Evolutionary conservation across 2,888 invertebrate species (phyloP).

Genomic region (Meteorus colon): DNA sequence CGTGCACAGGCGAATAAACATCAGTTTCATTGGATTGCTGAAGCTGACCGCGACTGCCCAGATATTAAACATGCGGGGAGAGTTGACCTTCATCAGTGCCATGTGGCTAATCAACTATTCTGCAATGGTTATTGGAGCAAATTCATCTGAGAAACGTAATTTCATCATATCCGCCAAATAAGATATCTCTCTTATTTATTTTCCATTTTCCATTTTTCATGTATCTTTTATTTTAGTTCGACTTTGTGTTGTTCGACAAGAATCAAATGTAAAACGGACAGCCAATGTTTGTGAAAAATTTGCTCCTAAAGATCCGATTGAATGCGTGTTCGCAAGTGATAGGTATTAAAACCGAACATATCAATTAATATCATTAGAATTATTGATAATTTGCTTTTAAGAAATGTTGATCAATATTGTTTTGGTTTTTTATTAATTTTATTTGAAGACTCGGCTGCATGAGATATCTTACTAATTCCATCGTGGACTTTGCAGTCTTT

Average conservation of each 20-base stretch:
- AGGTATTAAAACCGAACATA: constrained; percentile 73
- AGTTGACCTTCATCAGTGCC: constrained; percentile 40
- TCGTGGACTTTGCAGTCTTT: constrained; percentile 89
- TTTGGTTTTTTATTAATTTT: constrained; percentile 19
- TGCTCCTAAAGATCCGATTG: constrained; percentile 77
- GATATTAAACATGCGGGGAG: background rate
- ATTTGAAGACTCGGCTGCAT: constrained; percentile 84
- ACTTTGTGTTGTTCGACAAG: constrained; percentile 81
- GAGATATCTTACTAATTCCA: constrained; percentile 82
- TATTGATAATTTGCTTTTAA: background rate
- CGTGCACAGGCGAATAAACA: background rate
- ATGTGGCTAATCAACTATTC: constrained; percentile 24
- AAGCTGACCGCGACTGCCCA: background rate
- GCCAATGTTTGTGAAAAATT: constrained; percentile 12
- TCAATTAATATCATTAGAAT: constrained; percentile 5
- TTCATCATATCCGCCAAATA: background rate
- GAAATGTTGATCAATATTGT: background rate
- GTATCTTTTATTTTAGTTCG: constrained; percentile 75
- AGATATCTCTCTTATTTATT: constrained; percentile 27
- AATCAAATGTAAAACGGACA: background rate
- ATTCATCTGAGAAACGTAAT: constrained; percentile 17
- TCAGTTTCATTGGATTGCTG: background rate
- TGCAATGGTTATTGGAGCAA: background rate
- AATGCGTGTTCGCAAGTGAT: constrained; percentile 83
- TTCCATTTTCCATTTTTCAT: background rate